Base-by-base conservation (phyloP, 2,797 vertebrate species). In the Pterois miles region DNA sequence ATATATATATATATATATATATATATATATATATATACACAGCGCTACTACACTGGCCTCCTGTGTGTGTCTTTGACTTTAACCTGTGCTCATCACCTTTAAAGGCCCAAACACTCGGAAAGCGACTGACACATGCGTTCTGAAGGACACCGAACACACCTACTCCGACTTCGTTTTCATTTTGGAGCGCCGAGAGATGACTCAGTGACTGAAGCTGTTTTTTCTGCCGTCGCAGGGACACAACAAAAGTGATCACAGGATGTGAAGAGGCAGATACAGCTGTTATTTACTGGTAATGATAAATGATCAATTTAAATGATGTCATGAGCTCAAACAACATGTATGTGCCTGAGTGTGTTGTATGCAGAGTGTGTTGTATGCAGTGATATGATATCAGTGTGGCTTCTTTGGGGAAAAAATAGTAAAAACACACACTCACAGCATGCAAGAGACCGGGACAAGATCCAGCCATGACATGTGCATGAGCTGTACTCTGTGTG, bases 361-460 rank as follows among this genome's bases (percentile, higher is more conserved):
- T 63, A 25, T 74, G 48, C 79, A 5, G n/a, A n/a, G n/a, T n/a
- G n/a, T n/a, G n/a, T n/a, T n/a, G n/a, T n/a, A 59, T 25, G n/a
- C 40, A n/a, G n/a, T n/a, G n/a, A n/a, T n/a, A 36, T 62, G 36
- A 13, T 48, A 43, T 67, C 54, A 50, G 62, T 20, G 31, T 33
- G 66, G 54, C 20, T 3, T 7, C 54, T 78, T 33, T 71, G 52
- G 64, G 46, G 66, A 71, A 78, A 85, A 69, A 13, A 54, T 52
- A 65, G 52, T 7, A 74, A 23, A 78, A 58, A 75, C 71, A 71
- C 70, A 81, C 25, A 74, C 67, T 60, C 65, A 58, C 77, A 78
- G 76, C 80, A 85, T 76, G 73, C 53, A 83, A 75, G 29, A 57
- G 25, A 59, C 70, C 27, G 59, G 77, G 76, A 79, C 46, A 25